Evolutionary conservation across 2,888 invertebrate species (phyloP), one percentile per base, ranked within the genome.

Genomic region (Mesorhabditis spiculigera): DNA sequence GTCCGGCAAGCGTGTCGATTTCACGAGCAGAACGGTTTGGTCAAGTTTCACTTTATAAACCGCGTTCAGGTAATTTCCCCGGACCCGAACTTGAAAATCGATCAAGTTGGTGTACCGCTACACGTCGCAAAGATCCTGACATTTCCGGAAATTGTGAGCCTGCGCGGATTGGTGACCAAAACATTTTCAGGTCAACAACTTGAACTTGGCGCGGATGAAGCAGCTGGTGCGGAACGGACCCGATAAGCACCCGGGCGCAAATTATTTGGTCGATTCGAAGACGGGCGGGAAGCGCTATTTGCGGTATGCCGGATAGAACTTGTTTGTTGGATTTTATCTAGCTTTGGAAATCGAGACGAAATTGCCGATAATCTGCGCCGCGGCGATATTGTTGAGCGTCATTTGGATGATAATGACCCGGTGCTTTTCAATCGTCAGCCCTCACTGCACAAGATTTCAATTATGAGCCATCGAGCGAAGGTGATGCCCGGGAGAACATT

Each of bases 351-450:
- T 86, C 89, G 95, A 58, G 91, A 93, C 81, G 93, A 92, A 87
- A 90, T 93, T 8, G 95, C 97, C 1, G 71, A 75, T 13, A 66
- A 74, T 28, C 69, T 86, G 43, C 73, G 77, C 43, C 90, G 91
- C 81, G 98, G 98, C 0, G 98, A 98, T 87, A 90, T 92, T 70
- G 94, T 98, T 5, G 96, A 97, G 87, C 90, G 84, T 5, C 84
- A 84, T 71, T 89, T 97, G 80, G 90, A 92, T 78, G 93, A 98
- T 87, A 93, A 93, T 3, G 98, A 98, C 88, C 92, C 97, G 74
- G 96, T 99, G n/a, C 89, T 98, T 66, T 98, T 97, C 88, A 98
- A 98, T 89, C 91, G 98, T 0, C 98, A 98, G 87, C 98, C 98
- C 0, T 97, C 96, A 72, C 90, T 99, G 16, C 98, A 98, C 88